These are phyloP conservation scores for Actinostola sp. DNA, from an alignment of 92 coral and sea anemone genomes.

Conservation along the genomic window DNA sequence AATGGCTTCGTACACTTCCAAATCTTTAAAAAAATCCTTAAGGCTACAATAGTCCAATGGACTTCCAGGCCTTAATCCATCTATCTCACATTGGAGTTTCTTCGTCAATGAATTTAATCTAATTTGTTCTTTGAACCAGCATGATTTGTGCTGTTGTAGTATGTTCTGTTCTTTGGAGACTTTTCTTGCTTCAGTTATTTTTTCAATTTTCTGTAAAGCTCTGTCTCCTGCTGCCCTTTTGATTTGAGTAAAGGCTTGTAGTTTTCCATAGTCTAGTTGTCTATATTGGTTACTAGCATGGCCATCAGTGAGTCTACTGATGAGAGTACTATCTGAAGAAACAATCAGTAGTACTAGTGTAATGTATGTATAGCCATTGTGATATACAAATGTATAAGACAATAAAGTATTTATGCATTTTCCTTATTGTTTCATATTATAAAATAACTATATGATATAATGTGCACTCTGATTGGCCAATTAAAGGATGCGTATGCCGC, in stretches of 20 bases:
- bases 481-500: too few relatives aligned
- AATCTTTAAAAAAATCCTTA: slow-evolving; percentile 84
- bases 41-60: slow-evolving; percentile 70
- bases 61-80: slow-evolving; percentile 76
- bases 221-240: slow-evolving; percentile 83
- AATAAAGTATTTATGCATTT: too few relatives aligned
- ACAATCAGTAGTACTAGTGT: too few relatives aligned
- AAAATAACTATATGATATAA: too few relatives aligned
- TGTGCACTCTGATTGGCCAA: too few relatives aligned
- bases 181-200: slow-evolving; percentile 79
- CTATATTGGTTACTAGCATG: slow-evolving; percentile 76
- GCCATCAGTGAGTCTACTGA: slow-evolving; percentile 85
- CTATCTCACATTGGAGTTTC: slow-evolving; percentile 71
- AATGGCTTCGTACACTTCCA: slow-evolving; percentile 76
- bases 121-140: slow-evolving; percentile 89
- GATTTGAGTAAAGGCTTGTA: slow-evolving; percentile 89
- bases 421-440: too few relatives aligned
- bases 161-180: slow-evolving; percentile 83
- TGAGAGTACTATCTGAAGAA: slow-evolving; percentile 78
- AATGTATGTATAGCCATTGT: too few relatives aligned
- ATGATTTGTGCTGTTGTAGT: slow-evolving; percentile 89
- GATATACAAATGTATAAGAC: too few relatives aligned
- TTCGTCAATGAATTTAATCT: slow-evolving; percentile 78
- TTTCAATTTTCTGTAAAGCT: slow-evolving; percentile 80
- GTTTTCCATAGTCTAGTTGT: slow-evolving; percentile 89